phyloP scores from a whole-genome alignment of 2,113 vertebrate genomes.

The Hypanus sabinus region DNA sequence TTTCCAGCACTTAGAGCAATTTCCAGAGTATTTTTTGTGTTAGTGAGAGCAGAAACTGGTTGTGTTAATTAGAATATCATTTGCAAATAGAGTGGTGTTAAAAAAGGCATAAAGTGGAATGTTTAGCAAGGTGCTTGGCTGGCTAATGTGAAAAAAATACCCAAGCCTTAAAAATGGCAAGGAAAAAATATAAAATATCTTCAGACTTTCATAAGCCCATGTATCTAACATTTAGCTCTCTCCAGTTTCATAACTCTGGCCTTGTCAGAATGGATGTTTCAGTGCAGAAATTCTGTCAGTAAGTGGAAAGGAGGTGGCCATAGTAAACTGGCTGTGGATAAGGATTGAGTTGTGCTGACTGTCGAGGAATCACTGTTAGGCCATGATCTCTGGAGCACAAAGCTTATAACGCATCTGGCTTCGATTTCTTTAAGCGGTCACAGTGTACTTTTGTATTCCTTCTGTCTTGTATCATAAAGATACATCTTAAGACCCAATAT shows the following conservation, averaged over 20 bases:
- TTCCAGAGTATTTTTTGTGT: neutral
- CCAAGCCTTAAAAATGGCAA: neutral
- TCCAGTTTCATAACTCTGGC: neutral
- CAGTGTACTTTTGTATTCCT: slow-evolving; percentile 4
- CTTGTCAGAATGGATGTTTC: slow-evolving; percentile 22
- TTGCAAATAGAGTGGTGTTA: neutral
- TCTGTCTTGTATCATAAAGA: neutral
- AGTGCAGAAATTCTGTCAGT: neutral
- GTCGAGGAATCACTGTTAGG: slow-evolving; percentile 9
- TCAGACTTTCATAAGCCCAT: neutral
- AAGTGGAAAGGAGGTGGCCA: neutral
- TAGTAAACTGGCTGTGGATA: neutral
- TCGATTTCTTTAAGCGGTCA: slow-evolving; percentile 27
- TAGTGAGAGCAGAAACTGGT: neutral
- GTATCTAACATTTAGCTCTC: neutral
- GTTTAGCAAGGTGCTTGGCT: neutral
- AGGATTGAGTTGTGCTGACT: slow-evolving; percentile 19
- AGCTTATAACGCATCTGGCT: slow-evolving; percentile 21
- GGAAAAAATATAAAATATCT: neutral
- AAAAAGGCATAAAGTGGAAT: too few relatives aligned
- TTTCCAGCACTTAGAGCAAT: neutral
- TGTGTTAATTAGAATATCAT: neutral
- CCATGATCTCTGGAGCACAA: neutral
- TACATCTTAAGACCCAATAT: neutral
- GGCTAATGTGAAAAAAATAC: neutral